Conservation (phyloP, 2,113 vertebrate genomes). For the Eleginops maclovinus region DNA sequence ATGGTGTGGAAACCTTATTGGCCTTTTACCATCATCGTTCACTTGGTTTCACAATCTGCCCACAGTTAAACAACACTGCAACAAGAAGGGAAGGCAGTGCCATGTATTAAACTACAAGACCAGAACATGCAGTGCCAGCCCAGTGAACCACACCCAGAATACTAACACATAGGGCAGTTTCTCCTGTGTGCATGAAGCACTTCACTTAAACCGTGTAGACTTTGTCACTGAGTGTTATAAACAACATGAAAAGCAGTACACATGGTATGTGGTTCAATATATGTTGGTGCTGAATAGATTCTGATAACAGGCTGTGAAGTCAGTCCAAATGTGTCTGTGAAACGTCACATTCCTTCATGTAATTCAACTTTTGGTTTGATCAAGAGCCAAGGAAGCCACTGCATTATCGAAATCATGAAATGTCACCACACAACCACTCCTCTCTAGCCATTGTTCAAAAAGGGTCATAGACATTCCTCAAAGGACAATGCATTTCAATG, state of each 20-base stretch:
- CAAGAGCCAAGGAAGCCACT: slow-evolving; percentile 38
- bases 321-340: slow-evolving; percentile 16
- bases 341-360: slow-evolving; percentile 44
- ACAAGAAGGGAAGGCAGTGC: slow-evolving; percentile 31
- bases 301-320: slow-evolving; percentile 32
- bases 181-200: not conserved
- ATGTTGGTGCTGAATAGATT: slow-evolving; percentile 8
- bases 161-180: slow-evolving; percentile 28
- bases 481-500: slow-evolving; percentile 24
- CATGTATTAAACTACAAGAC: slow-evolving; percentile 44
- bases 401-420: slow-evolving; percentile 47
- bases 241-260: not conserved
- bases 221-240: not conserved
- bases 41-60: slow-evolving; percentile 57
- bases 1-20: slow-evolving; percentile 56
- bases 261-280: not conserved
- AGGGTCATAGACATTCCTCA: slow-evolving; percentile 47
- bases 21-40: slow-evolving; percentile 39
- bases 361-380: slow-evolving; percentile 53
- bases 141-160: slow-evolving; percentile 61
- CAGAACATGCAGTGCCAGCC: slow-evolving; percentile 26
- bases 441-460: slow-evolving; percentile 32
- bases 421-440: slow-evolving; percentile 34
- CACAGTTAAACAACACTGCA: slow-evolving; percentile 45
- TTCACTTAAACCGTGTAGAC: not conserved